Base-by-base conservation (phyloP, 2,888 invertebrate genomes). In the Lottia gigantea region DNA sequence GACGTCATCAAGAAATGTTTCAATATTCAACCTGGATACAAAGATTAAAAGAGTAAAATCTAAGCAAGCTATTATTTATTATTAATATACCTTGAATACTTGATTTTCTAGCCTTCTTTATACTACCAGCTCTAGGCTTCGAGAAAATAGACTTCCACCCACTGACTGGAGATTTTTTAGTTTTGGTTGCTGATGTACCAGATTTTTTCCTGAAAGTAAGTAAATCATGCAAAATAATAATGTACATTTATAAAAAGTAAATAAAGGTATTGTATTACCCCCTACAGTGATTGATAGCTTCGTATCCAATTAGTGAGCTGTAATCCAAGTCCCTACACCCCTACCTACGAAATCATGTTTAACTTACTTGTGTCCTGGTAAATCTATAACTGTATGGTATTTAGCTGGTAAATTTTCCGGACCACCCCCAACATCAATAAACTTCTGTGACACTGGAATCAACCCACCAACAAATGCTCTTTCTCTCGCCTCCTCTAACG, bases 321-420 rank as follows among this genome's bases (percentile, higher is more conserved):
- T n/a, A n/a, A n/a, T n/a, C n/a, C n/a, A n/a, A n/a, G n/a, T n/a
- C 26, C 16, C 64, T 6, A 16, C 16, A 2, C 64, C 26, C 16
- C 4, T 6, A 3, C 25, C 8, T 26, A 23, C 2, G 7, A 63
- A 16, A 63, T 4, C 6, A 31, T 31, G n/a, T 40, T 40, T 15
- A 26, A 72, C 76, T 74, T 76, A 85, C 85, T 79, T 85, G 76
- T 85, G 84, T 65, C 83, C 83, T 0, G 97, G 97, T 63, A 96
- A 90, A 71, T 97, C 96, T 77, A 98, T 91, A 6, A 98, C 94
- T 0, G 98, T 98, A 88, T 98, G 98, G 86, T 97, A 98, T 82
- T 92, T 92, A 68, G 92, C 89, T 74, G 94, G 92, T 86, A 96
- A 87, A 89, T 93, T 92, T 80, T 93, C 89, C 76, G 95, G 94